A percentile compares a stretch with the other conserved stretches of the same genome.
Evolutionary conservation across 1,140 invertebrate genomes (phyloP).

Genomic region (Drosophila setifemur): DNA sequence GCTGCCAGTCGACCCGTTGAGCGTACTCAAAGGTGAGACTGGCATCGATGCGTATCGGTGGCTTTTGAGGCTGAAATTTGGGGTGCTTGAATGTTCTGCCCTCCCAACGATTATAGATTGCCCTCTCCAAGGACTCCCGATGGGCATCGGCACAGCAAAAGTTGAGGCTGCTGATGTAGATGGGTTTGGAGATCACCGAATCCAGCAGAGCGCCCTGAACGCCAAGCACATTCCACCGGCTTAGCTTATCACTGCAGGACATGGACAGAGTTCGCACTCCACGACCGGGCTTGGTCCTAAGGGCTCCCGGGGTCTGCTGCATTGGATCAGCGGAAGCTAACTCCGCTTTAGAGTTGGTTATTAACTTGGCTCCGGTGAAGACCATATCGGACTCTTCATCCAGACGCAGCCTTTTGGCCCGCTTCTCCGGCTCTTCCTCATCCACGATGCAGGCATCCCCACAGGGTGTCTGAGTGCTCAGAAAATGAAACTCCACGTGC

Average conservation of each 20-base stretch:
- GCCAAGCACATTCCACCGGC: slow-evolving; percentile 93
- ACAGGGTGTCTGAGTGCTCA: slow-evolving; percentile 94
- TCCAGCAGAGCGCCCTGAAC: slow-evolving; percentile 91
- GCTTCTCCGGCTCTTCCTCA: slow-evolving; percentile 9
- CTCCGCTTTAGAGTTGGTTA: slow-evolving; percentile 85
- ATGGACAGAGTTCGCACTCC: slow-evolving; percentile 94
- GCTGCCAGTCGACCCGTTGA: slow-evolving; percentile 82
- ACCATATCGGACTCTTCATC: slow-evolving; percentile 13
- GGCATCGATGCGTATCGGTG: slow-evolving; percentile 77
- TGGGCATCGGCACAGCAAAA: slow-evolving; percentile 88
- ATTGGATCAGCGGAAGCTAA: slow-evolving; percentile 60
- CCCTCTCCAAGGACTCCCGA: slow-evolving; percentile 86
- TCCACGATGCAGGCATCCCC: slow-evolving; percentile 89
- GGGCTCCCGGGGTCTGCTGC: slow-evolving; percentile 84
- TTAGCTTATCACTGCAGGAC: slow-evolving; percentile 96
- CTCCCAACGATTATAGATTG: slow-evolving; percentile 84
- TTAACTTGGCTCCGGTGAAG: slow-evolving; percentile 94
- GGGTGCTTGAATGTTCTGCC: slow-evolving; percentile 59
- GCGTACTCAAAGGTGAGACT: slow-evolving; percentile 82
- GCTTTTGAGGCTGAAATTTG: slow-evolving; percentile 68
- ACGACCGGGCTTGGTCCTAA: slow-evolving; percentile 95
- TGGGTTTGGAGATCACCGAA: slow-evolving; percentile 86
- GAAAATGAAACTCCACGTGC: slow-evolving; percentile 91
- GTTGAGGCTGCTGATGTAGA: slow-evolving; percentile 88
- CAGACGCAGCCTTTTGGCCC: slow-evolving; percentile 61